Percentiles rank a stretch among this genome's conserved stretches.
Conservation (phyloP, 1,140 invertebrate genomes). For the Panonychus citri region DNA sequence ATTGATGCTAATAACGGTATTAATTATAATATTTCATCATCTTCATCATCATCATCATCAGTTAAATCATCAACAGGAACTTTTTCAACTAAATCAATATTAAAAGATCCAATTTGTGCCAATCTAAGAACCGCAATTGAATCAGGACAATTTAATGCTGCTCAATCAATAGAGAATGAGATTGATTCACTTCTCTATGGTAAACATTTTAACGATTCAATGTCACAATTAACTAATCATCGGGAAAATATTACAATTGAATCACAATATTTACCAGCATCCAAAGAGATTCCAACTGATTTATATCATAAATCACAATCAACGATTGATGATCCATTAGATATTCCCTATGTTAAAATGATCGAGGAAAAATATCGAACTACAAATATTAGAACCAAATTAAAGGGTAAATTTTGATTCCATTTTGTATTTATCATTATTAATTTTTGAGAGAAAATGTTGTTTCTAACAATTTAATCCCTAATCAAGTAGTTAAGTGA, state of each 20-base stretch:
- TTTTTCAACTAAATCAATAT: conserved; percentile 11
- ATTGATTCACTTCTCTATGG: conserved; percentile 22
- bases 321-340: conserved; percentile 2
- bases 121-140: conserved; percentile 12
- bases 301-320: neutral
- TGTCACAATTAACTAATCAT: neutral
- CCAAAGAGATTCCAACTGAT: neutral
- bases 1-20: too few relatives aligned
- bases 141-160: conserved; percentile 7
- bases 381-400: neutral
- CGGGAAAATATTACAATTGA: too few relatives aligned
- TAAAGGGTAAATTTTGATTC: too few relatives aligned
- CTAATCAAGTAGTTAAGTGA: too few relatives aligned
- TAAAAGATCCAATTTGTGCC: conserved; percentile 16
- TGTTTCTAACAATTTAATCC: too few relatives aligned
- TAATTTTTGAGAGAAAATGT: too few relatives aligned
- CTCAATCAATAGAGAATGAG: conserved; percentile 19
- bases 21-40: too few relatives aligned
- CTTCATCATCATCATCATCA: too few relatives aligned
- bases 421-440: too few relatives aligned
- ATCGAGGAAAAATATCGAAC: conserved; percentile 20
- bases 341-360: conserved; percentile 18
- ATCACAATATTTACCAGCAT: too few relatives aligned
- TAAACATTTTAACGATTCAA: neutral
- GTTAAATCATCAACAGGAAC: neutral